A percentile compares a stretch with the other conserved stretches of the same genome.
Evolutionary conservation across 2,113 vertebrate species (phyloP).

Genomic region (Leptodactylus fuscus): DNA sequence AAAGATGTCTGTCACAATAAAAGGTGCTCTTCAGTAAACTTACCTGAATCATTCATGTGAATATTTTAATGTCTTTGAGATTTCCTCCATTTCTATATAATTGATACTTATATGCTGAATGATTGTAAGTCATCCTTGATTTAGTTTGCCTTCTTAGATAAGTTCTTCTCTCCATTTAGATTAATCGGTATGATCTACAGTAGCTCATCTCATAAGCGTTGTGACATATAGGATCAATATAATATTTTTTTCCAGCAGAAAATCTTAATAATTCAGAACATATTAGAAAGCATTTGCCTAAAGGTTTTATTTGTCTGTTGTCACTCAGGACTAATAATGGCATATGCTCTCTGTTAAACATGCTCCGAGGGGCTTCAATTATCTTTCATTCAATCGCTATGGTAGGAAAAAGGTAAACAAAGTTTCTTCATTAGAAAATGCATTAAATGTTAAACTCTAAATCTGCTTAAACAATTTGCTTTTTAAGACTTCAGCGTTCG

Average conservation of each 20-base stretch:
- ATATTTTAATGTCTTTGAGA: not conserved
- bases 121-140: not conserved
- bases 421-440: not conserved
- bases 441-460: not conserved
- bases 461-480: not conserved
- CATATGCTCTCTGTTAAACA: not conserved
- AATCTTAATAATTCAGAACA: slow-evolving; percentile 2
- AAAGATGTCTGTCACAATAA: not conserved
- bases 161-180: not conserved
- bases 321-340: slow-evolving; percentile 1
- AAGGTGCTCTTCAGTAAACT: not conserved
- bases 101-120: not conserved
- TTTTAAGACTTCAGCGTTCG: not conserved
- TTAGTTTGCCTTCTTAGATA: not conserved
- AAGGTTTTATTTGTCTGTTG: slow-evolving; percentile 17
- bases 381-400: not conserved
- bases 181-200: not conserved
- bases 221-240: slow-evolving; percentile 23
- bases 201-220: not conserved
- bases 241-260: not conserved
- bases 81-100: not conserved
- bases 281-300: slow-evolving; percentile 9
- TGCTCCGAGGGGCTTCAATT: not conserved
- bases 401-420: not conserved
- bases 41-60: no score